A percentile compares a stretch with the other conserved stretches of the same genome.
phyloP scores from a whole-genome alignment of 2,797 vertebrate genomes.

The Microcaecilia unicolor region DNA sequence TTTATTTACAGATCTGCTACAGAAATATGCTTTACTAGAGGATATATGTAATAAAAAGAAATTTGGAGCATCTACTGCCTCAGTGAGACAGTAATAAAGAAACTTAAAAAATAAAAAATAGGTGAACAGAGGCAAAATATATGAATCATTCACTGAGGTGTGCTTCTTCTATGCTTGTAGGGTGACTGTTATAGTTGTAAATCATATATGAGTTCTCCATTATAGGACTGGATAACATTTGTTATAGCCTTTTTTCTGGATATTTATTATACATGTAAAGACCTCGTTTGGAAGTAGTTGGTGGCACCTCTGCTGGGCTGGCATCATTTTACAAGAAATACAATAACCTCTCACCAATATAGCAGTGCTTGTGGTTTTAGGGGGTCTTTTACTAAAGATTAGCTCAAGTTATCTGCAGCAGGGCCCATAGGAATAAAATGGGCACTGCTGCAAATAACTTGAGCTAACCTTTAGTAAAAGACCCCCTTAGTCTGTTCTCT shows the following conservation, averaged over 20 bases:
- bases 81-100: neutral
- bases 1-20: too few relatives aligned
- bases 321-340: neutral
- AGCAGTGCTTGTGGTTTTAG: too few relatives aligned
- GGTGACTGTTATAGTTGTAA: neutral
- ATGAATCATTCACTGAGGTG: fast-evolving
- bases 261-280: neutral
- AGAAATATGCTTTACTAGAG: neutral
- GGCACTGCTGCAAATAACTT: too few relatives aligned
- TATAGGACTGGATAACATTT: fast-evolving
- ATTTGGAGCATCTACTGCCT: neutral
- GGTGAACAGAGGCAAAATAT: neutral
- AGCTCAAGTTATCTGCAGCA: too few relatives aligned
- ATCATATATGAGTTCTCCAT: fast-evolving
- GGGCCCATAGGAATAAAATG: too few relatives aligned
- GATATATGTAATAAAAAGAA: neutral
- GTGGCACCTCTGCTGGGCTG: too few relatives aligned
- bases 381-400: too few relatives aligned
- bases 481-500: neutral
- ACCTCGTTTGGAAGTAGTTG: too few relatives aligned
- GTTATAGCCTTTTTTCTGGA: fast-evolving
- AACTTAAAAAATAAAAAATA: neutral
- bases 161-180: neutral
- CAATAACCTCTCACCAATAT: neutral
- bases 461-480: too few relatives aligned